Evolutionary conservation across 2,797 vertebrate genomes (phyloP).

Genomic region (Ataeniobius toweri): DNA sequence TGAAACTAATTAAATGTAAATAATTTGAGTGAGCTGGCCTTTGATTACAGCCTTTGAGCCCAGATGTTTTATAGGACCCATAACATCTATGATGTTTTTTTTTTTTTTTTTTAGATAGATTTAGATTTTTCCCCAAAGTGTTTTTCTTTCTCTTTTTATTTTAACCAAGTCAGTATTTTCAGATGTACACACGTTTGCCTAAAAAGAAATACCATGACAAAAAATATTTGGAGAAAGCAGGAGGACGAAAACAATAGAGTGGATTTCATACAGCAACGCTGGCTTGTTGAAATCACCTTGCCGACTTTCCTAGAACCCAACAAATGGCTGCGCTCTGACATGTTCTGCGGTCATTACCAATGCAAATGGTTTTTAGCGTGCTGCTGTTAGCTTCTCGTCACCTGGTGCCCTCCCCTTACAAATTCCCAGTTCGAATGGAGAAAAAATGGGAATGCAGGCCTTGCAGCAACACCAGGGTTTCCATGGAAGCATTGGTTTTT

Average conservation of each 20-base stretch:
- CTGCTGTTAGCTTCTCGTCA: slow-evolving; percentile 49
- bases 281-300: slow-evolving; percentile 11
- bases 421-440: slow-evolving; percentile 34
- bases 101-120: neutral
- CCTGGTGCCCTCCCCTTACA: slow-evolving; percentile 60
- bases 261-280: neutral
- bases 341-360: slow-evolving; percentile 49
- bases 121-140: neutral
- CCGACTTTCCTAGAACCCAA: slow-evolving; percentile 39
- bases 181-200: neutral
- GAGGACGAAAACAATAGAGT: no score
- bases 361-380: slow-evolving; percentile 46
- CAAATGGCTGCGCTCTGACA: slow-evolving; percentile 33
- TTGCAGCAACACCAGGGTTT: slow-evolving; percentile 48
- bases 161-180: neutral
- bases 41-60: slow-evolving; percentile 14
- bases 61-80: neutral
- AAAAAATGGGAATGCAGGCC: slow-evolving; percentile 31
- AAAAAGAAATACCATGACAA: neutral
- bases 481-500: slow-evolving; percentile 47
- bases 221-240: neutral
- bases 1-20: neutral
- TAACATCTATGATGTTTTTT: neutral
- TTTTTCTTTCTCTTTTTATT: neutral
- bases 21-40: neutral